phyloP scores from a whole-genome alignment of 2,888 invertebrate genomes.

The Epistrophe grossulariae region DNA sequence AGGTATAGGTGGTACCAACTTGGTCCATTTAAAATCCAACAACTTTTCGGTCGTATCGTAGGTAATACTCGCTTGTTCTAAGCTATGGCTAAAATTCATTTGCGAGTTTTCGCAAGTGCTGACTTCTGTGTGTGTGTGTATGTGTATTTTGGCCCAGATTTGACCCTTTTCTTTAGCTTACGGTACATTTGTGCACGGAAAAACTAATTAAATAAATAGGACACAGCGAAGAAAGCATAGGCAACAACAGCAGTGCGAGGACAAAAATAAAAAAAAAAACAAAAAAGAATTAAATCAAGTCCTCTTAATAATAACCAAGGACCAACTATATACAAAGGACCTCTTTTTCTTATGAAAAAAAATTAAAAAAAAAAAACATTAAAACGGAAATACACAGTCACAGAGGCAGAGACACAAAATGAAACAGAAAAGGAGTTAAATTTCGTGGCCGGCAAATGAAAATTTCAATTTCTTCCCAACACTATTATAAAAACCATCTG shows the following conservation, averaged over 20 bases:
- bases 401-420: constrained; percentile 11
- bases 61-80: background rate
- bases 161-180: constrained; percentile 60
- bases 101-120: constrained; percentile 11
- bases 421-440: constrained; percentile 45
- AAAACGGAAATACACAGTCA: constrained; percentile 14
- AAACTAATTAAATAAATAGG: constrained; percentile 76
- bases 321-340: constrained; percentile 68
- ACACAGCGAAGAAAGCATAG: constrained; percentile 63
- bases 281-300: constrained; percentile 71
- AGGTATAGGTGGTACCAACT: background rate
- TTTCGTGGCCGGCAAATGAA: constrained; percentile 56
- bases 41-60: background rate
- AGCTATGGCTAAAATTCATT: constrained; percentile 36
- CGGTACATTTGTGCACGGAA: constrained; percentile 71
- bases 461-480: constrained; percentile 71
- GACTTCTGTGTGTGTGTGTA: background rate
- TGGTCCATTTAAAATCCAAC: constrained; percentile 5
- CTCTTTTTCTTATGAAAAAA: constrained; percentile 12
- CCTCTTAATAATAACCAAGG: constrained; percentile 75
- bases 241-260: constrained; percentile 10
- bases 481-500: constrained; percentile 73
- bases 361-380: constrained; percentile 1
- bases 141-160: constrained; percentile 47
- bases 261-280: constrained; percentile 20